Evolutionary conservation across 2,888 invertebrate genomes (phyloP), one percentile per base, ranked within the genome.

Genomic region (Stegana nigrithorax): DNA sequence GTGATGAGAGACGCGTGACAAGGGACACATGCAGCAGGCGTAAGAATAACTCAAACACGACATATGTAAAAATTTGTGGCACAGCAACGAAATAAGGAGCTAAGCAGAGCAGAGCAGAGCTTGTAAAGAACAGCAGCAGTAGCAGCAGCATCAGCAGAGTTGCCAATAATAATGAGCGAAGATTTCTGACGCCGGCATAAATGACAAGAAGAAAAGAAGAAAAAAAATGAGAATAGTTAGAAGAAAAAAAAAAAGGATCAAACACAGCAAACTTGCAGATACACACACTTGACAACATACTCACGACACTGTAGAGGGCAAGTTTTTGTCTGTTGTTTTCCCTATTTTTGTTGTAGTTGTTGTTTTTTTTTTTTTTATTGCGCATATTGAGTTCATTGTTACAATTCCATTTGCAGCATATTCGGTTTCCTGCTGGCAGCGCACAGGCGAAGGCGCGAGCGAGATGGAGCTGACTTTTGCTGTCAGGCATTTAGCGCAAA

Each of bases 131-230:
- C n/a, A n/a, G n/a, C n/a, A n/a, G 53, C 53, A 53, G 42, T 57
- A 36, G 44, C 58, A 27, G 58, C n/a, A n/a, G n/a, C n/a, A n/a
- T n/a, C 44, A 57, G 58, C 65, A 58, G 58, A 44, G 66, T 72
- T 72, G 70, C 73, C 75, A 73, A 73, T 73, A 73, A 75, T 73
- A 75, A 73, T 75, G 73, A 70, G 75, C 69, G 73, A 73, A 73
- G 73, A 73, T 73, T 73, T 67, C 72, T 73, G 73, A 72, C 75
- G 73, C 73, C 73, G 67, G 67, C 63, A 57, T 63, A 66, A 69
- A 67, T 69, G 72, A 66, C 67, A 70, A 67, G 67, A 73, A 70
- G 23, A 23, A 45, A 6, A 44, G 25, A 47, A 47, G 25, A 10
- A 23, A 47, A 2, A 23, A 23, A 47, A 21, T 23, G 25, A 7